phyloP scores from a whole-genome alignment of 2,797 vertebrate genomes.

The Ispidina picta region DNA sequence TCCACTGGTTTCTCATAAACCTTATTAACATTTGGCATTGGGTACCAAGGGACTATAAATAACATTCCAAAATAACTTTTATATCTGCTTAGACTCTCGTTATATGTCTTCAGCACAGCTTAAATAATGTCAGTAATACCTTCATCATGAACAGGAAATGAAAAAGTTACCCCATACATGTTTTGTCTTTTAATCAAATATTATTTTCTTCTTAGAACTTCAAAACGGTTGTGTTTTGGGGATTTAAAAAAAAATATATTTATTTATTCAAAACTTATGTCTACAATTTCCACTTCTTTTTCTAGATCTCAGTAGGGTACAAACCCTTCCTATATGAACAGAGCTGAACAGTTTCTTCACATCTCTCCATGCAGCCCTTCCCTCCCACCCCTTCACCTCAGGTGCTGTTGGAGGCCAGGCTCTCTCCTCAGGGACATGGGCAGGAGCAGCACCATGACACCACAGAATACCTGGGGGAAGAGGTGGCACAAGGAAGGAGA shows the following conservation, averaged over 20 bases:
- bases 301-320: constrained; percentile 55
- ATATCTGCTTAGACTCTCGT: constrained; percentile 71
- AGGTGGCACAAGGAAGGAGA: neutral
- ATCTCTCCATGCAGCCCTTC: neutral
- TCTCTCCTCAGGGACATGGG: neutral
- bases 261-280: constrained; percentile 71
- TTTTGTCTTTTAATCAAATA: constrained; percentile 77
- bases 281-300: constrained; percentile 73
- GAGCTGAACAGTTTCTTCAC: constrained; percentile 37
- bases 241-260: neutral
- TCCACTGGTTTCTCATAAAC: constrained; percentile 76
- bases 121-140: constrained; percentile 70
- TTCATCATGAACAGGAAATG: constrained; percentile 78
- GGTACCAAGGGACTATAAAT: constrained; percentile 76
- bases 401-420: neutral
- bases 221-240: neutral
- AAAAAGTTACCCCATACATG: constrained; percentile 72
- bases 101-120: constrained; percentile 62
- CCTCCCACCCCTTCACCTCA: neutral
- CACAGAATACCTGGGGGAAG: neutral
- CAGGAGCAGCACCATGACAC: neutral
- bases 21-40: constrained; percentile 71
- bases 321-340: constrained; percentile 30
- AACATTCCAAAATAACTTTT: constrained; percentile 69
- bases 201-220: constrained; percentile 67